Conservation (phyloP, 2,888 invertebrate genomes). For the Amphipoea lucens region DNA sequence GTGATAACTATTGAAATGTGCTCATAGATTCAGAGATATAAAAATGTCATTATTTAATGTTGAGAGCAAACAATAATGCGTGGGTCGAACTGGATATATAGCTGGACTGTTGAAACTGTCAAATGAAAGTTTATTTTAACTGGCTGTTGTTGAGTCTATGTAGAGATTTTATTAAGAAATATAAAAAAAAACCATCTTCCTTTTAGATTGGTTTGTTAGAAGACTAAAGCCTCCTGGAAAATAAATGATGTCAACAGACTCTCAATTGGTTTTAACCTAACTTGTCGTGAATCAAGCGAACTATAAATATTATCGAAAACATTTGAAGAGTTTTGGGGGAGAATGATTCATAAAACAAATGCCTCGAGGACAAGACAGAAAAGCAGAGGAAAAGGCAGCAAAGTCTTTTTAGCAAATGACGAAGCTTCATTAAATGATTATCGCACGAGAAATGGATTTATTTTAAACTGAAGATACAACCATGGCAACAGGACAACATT, state of each 20-base stretch:
- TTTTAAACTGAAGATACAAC: constrained; percentile 3
- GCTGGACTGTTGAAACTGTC: constrained; percentile 46
- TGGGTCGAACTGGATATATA: constrained; percentile 46
- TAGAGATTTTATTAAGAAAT: constrained; percentile 4
- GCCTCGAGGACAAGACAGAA: not conserved
- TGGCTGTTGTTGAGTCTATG: constrained; percentile 6
- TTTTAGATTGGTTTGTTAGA: not conserved
- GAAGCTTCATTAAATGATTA: not conserved
- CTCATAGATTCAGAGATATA: constrained; percentile 66
- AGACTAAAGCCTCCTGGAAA: not conserved
- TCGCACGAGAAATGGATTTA: constrained; percentile 8
- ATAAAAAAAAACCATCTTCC: not conserved
- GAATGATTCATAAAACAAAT: not conserved
- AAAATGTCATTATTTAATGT: constrained; percentile 62
- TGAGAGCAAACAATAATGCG: constrained; percentile 57
- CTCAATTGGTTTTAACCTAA: constrained; percentile 17
- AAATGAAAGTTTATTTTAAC: constrained; percentile 55
- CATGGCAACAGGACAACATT: constrained; percentile 12
- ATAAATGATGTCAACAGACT: not conserved
- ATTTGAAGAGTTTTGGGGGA: not conserved
- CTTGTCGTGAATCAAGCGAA: not conserved
- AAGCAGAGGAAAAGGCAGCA: not conserved
- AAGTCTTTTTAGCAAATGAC: not conserved
- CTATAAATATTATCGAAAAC: not conserved
- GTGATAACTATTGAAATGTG: constrained; percentile 83